A percentile compares a stretch with the other conserved stretches of the same genome.
These are phyloP conservation scores for Sebastes taczanowskii DNA, from an alignment of 2,797 vertebrate species.

Conservation along the genomic window DNA sequence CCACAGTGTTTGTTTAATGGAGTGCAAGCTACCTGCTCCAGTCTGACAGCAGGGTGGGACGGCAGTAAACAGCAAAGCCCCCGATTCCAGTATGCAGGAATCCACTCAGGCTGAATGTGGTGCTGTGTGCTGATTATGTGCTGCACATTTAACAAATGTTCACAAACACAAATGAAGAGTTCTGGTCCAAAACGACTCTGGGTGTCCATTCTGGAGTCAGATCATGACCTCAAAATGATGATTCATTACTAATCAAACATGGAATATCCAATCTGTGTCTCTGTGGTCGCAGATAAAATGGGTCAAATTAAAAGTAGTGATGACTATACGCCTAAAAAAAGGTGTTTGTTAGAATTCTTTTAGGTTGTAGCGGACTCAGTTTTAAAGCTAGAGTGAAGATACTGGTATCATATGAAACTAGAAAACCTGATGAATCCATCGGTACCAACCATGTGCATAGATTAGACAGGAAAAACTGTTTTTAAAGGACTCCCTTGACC, in stretches of 20 bases:
- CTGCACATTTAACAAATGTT: constrained; percentile 69
- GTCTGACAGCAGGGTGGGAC: constrained; percentile 80
- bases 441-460: no score
- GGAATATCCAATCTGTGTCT: constrained; percentile 40
- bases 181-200: constrained; percentile 29
- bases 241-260: constrained; percentile 14
- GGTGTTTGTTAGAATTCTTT: background rate
- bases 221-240: constrained; percentile 24
- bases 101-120: constrained; percentile 30
- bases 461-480: no score
- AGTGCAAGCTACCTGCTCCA: constrained; percentile 96
- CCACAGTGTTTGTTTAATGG: constrained; percentile 98
- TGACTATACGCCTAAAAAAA: background rate
- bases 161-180: constrained; percentile 41
- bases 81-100: constrained; percentile 45
- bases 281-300: background rate
- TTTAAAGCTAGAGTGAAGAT: no score
- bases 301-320: background rate
- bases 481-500: no score
- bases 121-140: constrained; percentile 28
- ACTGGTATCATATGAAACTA: no score
- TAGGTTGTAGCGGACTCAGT: no score
- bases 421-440: no score
- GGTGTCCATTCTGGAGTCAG: constrained; percentile 15
- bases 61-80: constrained; percentile 48